Base-by-base conservation (phyloP, 2,888 invertebrate species). In the Gastracanthus pulcherrimus region DNA sequence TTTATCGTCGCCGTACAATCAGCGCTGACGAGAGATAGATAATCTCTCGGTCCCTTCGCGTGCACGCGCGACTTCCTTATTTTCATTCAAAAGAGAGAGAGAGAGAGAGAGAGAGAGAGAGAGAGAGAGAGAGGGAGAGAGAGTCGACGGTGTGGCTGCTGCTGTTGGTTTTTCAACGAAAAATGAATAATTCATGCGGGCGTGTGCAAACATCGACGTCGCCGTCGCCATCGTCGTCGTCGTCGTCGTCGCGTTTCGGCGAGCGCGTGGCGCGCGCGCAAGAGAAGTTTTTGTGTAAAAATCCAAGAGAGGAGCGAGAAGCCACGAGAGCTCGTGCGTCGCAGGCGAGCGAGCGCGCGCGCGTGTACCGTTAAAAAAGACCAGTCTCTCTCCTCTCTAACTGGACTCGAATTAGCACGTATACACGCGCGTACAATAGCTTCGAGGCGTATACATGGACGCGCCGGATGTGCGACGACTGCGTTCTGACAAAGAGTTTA, bases 341-440 rank as follows among this genome's bases (percentile, higher is more conserved):
- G n/a, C n/a, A n/a, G n/a, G n/a, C n/a, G n/a, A n/a, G n/a, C n/a
- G 45, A 45, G n/a, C 67, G 51, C 31, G 70, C 19, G 41, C 26
- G 66, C 11, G 3, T 29, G 71, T 81, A 76, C 81, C 81, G 81
- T 81, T 81, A 81, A 66, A 76, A 58, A 66, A 58, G 75, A 55
- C 67, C 48, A 41, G 58, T 67, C 62, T 36, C 16, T 48, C 36
- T 23, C 23, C 29, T 11, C 41, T 64, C 81, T 76, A 81, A 76
- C 76, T 76, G 81, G 76, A 81, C 81, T 81, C 72, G 71, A 76
- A 76, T 81, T 81, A 66, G 76, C 81, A 72, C 71, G 76, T 79
- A 64, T 31, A 23, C 38, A 13, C 41, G 13, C 48, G 19, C 16
- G n/a, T n/a, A n/a, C n/a, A n/a, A n/a, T n/a, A n/a, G n/a, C n/a